Conservation (phyloP, 2,888 invertebrate genomes). For the Diabrotica balteata region DNA sequence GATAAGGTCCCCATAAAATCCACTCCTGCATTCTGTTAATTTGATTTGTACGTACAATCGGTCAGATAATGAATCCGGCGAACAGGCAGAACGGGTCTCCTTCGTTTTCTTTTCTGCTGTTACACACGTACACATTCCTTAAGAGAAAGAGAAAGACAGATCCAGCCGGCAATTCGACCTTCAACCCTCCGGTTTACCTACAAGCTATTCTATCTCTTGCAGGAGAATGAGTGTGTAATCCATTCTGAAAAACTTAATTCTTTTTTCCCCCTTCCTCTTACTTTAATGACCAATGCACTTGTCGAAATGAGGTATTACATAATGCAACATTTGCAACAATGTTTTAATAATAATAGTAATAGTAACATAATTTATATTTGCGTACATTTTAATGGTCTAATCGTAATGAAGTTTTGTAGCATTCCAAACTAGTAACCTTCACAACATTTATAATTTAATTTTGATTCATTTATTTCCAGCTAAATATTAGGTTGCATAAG, state of each 20-base stretch:
- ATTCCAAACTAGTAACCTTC: too few species aligned
- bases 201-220: slow-evolving; percentile 44
- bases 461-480: too few species aligned
- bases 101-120: slow-evolving; percentile 16
- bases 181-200: slow-evolving; percentile 52
- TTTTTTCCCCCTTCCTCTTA: too few species aligned
- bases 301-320: too few species aligned
- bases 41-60: slow-evolving; percentile 55
- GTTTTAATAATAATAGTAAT: too few species aligned
- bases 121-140: slow-evolving; percentile 54
- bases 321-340: too few species aligned
- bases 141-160: slow-evolving; percentile 47
- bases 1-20: slow-evolving; percentile 4
- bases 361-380: too few species aligned
- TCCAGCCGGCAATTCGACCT: slow-evolving; percentile 51
- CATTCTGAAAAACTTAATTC: slow-evolving; percentile 22
- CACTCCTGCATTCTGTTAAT: slow-evolving; percentile 49
- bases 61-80: slow-evolving; percentile 54
- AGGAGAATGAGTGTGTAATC: slow-evolving; percentile 10
- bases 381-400: too few species aligned
- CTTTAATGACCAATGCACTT: too few species aligned
- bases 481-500: too few species aligned
- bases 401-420: too few species aligned
- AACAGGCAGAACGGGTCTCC: slow-evolving; percentile 54
- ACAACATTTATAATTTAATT: too few species aligned